Percentiles rank a stretch among this genome's conserved stretches.
Evolutionary conservation across 2,797 vertebrate genomes (phyloP).

Genomic region (Coregonus sp.): DNA sequence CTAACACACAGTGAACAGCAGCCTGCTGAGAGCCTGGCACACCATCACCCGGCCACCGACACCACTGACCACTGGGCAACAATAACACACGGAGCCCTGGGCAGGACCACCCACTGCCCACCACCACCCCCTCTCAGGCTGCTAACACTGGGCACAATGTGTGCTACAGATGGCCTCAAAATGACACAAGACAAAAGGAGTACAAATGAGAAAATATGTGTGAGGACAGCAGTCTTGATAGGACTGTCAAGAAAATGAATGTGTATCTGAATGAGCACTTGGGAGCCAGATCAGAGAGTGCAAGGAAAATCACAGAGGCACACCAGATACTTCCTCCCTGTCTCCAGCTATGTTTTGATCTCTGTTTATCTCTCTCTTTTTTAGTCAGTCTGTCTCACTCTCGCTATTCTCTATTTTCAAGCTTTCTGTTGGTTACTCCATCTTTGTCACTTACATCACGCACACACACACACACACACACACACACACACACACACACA

Average conservation of each 20-base stretch:
- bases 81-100: neutral
- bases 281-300: conserved; percentile 18
- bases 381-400: neutral
- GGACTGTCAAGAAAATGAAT: conserved; percentile 3
- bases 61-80: conserved; percentile 24
- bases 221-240: conserved; percentile 12
- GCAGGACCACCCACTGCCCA: neutral
- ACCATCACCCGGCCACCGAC: neutral
- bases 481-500: conserved; percentile 37
- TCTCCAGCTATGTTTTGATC: conserved; percentile 5
- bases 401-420: neutral
- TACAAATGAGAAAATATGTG: conserved; percentile 8
- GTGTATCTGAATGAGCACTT: conserved; percentile 13
- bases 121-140: neutral
- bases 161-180: conserved; percentile 29
- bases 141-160: neutral
- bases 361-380: neutral
- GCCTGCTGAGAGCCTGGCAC: conserved; percentile 20
- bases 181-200: conserved; percentile 8
- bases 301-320: conserved; percentile 1
- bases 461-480: conserved; percentile 34
- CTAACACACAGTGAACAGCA: conserved; percentile 18
- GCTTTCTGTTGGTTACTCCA: neutral
- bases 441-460: neutral
- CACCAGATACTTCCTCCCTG: conserved; percentile 2